Conservation (phyloP, 2,888 invertebrate species). For the Archips crataeganus region DNA sequence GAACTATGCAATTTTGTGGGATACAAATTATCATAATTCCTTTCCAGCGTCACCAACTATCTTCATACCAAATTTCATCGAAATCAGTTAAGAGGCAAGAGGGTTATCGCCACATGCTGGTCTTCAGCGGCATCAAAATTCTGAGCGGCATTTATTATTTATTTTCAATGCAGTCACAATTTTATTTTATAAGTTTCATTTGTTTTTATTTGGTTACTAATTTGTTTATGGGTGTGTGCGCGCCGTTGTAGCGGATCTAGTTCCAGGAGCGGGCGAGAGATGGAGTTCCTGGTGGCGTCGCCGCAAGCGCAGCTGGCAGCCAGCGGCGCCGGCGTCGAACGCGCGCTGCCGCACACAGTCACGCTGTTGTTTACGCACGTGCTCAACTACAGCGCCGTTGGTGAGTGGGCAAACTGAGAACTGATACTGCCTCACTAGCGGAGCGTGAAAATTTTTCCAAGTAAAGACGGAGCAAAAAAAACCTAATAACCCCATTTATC, state of each 20-base stretch:
- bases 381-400: slow-evolving; percentile 74
- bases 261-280: slow-evolving; percentile 88
- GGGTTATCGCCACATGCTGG: background rate
- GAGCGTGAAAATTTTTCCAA: too few species aligned
- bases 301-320: slow-evolving; percentile 76
- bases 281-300: slow-evolving; percentile 88
- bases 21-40: too few species aligned
- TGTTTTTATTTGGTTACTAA: slow-evolving; percentile 45
- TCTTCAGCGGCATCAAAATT: background rate
- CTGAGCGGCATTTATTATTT: slow-evolving; percentile 6
- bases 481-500: too few species aligned
- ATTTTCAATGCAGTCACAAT: slow-evolving; percentile 1
- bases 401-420: slow-evolving; percentile 54
- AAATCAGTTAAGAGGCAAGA: too few species aligned
- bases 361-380: slow-evolving; percentile 72
- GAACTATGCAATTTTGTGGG: too few species aligned
- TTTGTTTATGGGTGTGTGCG: slow-evolving; percentile 41
- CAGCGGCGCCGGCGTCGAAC: slow-evolving; percentile 64
- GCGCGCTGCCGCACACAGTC: slow-evolving; percentile 68
- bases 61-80: too few species aligned
- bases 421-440: too few species aligned
- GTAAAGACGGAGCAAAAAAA: too few species aligned
- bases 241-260: slow-evolving; percentile 62
- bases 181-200: slow-evolving; percentile 38
- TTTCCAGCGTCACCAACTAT: too few species aligned